Evolutionary conservation across 1,140 invertebrate genomes (phyloP), one percentile per base, ranked within the genome.

Genomic region (Hermetia illucens): DNA sequence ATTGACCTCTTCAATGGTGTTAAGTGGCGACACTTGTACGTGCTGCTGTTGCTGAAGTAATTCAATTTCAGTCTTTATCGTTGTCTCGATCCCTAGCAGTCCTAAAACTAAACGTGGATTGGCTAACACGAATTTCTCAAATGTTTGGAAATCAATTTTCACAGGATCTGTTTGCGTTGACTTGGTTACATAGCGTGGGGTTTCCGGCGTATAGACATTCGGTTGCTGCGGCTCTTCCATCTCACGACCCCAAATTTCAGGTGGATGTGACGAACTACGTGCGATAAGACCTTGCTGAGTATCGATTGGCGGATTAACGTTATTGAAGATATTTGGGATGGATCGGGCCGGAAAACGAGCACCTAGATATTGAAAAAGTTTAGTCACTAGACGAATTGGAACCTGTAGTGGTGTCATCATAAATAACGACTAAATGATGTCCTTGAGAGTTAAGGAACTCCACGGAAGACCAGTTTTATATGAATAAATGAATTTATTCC

Each of bases 261-360:
- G 79, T 1, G 82, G 82, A 66, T 85, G 82, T 1, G 82, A 85
- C 29, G 77, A 81, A 47, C 78, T 77, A 24, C 82, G 65, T 5
- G 74, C 76, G 16, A 83, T 59, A 9, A 27, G 13, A 9, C 24
- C 13, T 27, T 27, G 24, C 8, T 27, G 8, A n/a, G 38, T 70
- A 61, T 21, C 68, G 68, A 36, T 55, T 62, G 27, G 40, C 34
- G 21, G 50, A 12, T 46, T 51, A n/a, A n/a, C n/a, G n/a, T n/a
- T n/a, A 6, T 49, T 58, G 39, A 72, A 67, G 4, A 80, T 63
- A 49, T 79, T 79, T 2, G 77, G 77, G 49, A 79, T 79, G 10
- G 76, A 79, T 50, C 76, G 73, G 2, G 74, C 75, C 4, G 76
- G 70, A 38, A 70, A 68, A 21, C 22, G 5, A 17, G 13, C 19